Evolutionary conservation across 1,140 invertebrate species (phyloP), one percentile per base, ranked within the genome.

Genomic region (Leucophenga varia): DNA sequence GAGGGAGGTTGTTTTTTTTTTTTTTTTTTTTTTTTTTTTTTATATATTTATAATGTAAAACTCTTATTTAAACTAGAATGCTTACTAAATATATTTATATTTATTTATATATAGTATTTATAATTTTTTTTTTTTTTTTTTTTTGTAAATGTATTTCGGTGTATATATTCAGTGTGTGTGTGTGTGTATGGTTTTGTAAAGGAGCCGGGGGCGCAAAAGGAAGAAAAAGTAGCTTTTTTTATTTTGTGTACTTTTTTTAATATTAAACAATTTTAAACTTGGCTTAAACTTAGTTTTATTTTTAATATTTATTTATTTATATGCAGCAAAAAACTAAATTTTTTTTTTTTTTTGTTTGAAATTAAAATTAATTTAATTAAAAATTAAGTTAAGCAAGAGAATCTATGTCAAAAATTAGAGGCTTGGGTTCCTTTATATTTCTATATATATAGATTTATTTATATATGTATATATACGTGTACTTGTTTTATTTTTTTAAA

Each of bases 41-140:
- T 55, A 42, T 59, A 53, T 44, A 64, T 61, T 58, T 64, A 52
- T 59, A 67, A 59, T 59, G 59, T 67, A 67, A 67, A 68, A 67
- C 46, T 58, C 57, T 65, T 61, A 25, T 25, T 25, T 25, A 5
- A 65, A 65, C 63, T 65, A 67, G 63, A 65, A 61, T 63, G 50
- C 61, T 65, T 65, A 65, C 51, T 59, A 59, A 48, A 55, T 67
- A 67, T 67, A 63, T 65, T 65, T 53, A 65, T 59, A 59, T 65
- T 67, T 67, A 59, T 56, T 54, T 61, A 65, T 64, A 61, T 65
- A 53, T n/a, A n/a, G n/a, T n/a, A n/a, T 52, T 36, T 51, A 49
- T 61, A 56, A 51, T 51, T 50, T 39, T 55, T 45, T 34, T 57
- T 57, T 44, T 52, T 54, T 51, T 50, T 39, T 55, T 45, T 34